These are phyloP conservation scores for Standfussiana lucernea DNA, from an alignment of 2,888 invertebrate species.

Conservation along the genomic window DNA sequence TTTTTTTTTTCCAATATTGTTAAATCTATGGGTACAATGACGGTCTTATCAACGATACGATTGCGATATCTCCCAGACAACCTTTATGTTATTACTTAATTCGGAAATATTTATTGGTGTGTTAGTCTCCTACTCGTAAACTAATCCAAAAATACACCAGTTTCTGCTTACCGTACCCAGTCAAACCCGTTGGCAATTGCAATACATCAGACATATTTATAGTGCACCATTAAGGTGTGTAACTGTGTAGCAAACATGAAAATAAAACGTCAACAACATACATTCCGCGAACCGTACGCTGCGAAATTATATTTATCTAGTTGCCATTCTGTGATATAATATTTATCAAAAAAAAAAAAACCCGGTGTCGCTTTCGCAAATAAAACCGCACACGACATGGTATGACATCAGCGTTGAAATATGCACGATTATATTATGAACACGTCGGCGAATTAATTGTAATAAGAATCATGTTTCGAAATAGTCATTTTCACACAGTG, in stretches of 20 bases:
- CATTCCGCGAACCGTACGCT: conserved; percentile 29
- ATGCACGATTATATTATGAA: conserved; percentile 75
- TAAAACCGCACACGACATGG: conserved; percentile 63
- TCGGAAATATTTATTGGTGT: background rate
- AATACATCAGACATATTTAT: conserved; percentile 41
- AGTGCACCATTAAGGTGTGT: conserved; percentile 30
- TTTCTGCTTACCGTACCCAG: conserved; percentile 9
- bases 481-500: conserved; percentile 75
- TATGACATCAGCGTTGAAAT: conserved; percentile 79
- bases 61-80: background rate
- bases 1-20: background rate
- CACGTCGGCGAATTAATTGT: conserved; percentile 73
- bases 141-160: conserved; percentile 20
- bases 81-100: background rate
- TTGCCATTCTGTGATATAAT: conserved; percentile 56
- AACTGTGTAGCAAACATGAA: conserved; percentile 42
- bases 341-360: conserved; percentile 40
- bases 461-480: conserved; percentile 78
- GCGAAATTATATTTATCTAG: conserved; percentile 55
- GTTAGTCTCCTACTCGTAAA: background rate
- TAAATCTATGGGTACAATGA: background rate
- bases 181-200: conserved; percentile 35
- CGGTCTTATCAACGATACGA: background rate
- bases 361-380: conserved; percentile 63
- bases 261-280: conserved; percentile 46